phyloP scores from a whole-genome alignment of 64 coral and sea anemone genomes.

The Montipora sp. region DNA sequence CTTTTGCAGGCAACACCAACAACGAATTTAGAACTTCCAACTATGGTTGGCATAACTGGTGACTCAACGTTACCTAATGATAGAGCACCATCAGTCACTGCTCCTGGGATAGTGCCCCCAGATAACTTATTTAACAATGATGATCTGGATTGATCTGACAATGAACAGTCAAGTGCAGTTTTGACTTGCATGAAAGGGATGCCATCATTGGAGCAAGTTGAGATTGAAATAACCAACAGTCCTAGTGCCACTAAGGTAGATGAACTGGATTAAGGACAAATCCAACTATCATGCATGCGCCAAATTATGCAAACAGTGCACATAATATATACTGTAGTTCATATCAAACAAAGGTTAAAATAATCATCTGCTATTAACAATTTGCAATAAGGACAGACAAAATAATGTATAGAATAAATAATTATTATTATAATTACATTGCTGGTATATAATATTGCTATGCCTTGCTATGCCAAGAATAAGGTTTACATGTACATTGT shows the following conservation, averaged over 20 bases:
- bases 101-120: constrained; percentile 58
- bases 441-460: background rate
- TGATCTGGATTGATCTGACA: background rate
- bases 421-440: too few relatives aligned
- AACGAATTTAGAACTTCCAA: constrained; percentile 33
- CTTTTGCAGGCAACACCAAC: constrained; percentile 57
- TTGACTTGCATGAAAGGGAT: background rate
- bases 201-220: background rate
- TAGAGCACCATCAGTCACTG: constrained; percentile 2
- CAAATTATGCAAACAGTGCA: too few relatives aligned
- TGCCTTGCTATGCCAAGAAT: background rate
- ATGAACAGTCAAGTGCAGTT: background rate
- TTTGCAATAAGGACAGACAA: background rate
- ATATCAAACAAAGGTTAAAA: too few relatives aligned
- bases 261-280: too few relatives aligned
- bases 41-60: constrained; percentile 45
- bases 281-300: too few relatives aligned
- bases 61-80: background rate
- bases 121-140: constrained; percentile 75
- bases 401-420: background rate
- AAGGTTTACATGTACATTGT: background rate
- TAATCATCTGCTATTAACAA: too few relatives aligned
- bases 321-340: too few relatives aligned
- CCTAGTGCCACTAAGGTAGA: too few relatives aligned
- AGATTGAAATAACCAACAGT: background rate